Conservation (phyloP, 2,113 vertebrate genomes). For the Passer montanus region DNA sequence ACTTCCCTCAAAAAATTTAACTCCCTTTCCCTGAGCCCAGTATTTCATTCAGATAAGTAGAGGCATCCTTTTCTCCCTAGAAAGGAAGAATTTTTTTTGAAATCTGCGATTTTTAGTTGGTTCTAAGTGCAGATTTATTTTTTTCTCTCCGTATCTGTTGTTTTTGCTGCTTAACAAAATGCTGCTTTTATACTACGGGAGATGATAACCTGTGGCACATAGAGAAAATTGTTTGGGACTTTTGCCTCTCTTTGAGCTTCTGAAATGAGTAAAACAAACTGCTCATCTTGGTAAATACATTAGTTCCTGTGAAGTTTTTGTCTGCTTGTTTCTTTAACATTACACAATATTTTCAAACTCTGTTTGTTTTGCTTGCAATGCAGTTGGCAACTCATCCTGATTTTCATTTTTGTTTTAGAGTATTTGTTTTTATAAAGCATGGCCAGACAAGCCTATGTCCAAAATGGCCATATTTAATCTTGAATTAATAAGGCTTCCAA, state of each 20-base stretch:
- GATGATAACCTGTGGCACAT: not conserved
- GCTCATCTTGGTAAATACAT: not conserved
- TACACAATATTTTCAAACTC: not conserved
- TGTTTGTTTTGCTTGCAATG: not conserved
- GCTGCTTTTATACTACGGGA: not conserved
- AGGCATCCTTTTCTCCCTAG: not conserved
- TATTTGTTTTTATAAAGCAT: not conserved
- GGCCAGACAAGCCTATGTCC: not conserved
- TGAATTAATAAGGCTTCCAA: not conserved
- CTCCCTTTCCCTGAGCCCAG: not conserved
- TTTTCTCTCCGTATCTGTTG: not conserved
- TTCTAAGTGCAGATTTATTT: not conserved
- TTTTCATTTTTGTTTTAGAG: not conserved
- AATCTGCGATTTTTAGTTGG: not conserved
- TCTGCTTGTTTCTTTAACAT: not conserved
- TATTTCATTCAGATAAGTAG: not conserved
- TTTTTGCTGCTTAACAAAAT: not conserved
- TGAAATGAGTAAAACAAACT: not conserved
- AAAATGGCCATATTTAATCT: not conserved
- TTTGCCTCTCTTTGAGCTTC: not conserved
- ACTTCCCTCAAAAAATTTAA: not conserved
- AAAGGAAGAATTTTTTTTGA: not conserved
- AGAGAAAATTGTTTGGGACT: not conserved
- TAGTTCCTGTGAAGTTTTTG: not conserved
- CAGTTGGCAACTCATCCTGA: not conserved